These are phyloP conservation scores for Liodrosophila aerea DNA, from an alignment of 2,888 invertebrate species.

Conservation along the genomic window DNA sequence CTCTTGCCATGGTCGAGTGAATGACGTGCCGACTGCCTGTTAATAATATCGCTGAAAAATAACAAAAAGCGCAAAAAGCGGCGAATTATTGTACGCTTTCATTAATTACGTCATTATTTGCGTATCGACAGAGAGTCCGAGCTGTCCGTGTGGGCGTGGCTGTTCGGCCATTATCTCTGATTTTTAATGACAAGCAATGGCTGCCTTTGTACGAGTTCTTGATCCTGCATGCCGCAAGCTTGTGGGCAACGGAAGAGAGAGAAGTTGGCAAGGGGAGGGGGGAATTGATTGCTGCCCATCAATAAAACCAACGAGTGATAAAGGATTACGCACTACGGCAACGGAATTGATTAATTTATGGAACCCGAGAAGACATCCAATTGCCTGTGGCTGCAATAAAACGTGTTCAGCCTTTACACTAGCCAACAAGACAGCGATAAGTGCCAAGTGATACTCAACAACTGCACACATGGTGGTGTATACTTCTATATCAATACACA, in stretches of 20 bases:
- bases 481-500: too few species aligned
- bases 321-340: slow-evolving; percentile 44
- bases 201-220: slow-evolving; percentile 17
- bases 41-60: slow-evolving; percentile 53
- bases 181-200: slow-evolving; percentile 38
- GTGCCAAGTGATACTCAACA: not conserved
- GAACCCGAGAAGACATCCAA: slow-evolving; percentile 45
- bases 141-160: slow-evolving; percentile 37
- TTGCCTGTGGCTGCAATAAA: slow-evolving; percentile 2
- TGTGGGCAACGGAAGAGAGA: slow-evolving; percentile 12
- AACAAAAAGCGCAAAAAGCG: slow-evolving; percentile 7
- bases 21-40: slow-evolving; percentile 54
- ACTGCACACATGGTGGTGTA: too few species aligned
- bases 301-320: slow-evolving; percentile 57
- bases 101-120: slow-evolving; percentile 74
- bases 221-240: slow-evolving; percentile 31
- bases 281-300: slow-evolving; percentile 55
- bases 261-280: not conserved
- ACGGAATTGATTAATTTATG: slow-evolving; percentile 69
- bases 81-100: slow-evolving; percentile 47
- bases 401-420: slow-evolving; percentile 37
- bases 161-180: slow-evolving; percentile 40
- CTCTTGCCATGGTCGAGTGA: slow-evolving; percentile 15
- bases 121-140: too few species aligned
- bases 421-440: slow-evolving; percentile 8